A percentile compares a stretch with the other conserved stretches of the same genome.
Conservation (phyloP, 2,888 invertebrate genomes). For the Brachypterus glaber region DNA sequence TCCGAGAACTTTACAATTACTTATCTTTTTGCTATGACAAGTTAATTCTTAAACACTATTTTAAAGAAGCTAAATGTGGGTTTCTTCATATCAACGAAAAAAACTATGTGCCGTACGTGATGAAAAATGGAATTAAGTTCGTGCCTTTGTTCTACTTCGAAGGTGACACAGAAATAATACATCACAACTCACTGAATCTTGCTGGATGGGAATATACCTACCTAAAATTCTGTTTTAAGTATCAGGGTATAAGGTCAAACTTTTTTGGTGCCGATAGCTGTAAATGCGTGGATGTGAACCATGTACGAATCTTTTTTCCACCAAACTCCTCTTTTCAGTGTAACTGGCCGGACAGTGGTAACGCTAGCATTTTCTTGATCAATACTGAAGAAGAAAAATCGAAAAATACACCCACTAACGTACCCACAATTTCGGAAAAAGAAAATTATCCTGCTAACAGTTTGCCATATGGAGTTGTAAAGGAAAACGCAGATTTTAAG, state of each 20-base stretch:
- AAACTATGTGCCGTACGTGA: slow-evolving; percentile 14
- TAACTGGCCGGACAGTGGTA: slow-evolving; percentile 6
- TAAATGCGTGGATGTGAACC: slow-evolving; percentile 10
- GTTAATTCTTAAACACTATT: slow-evolving; percentile 3
- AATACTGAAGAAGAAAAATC: too few species aligned
- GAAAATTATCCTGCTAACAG: too few species aligned
- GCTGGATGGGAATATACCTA: slow-evolving; percentile 15
- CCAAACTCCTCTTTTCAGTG: slow-evolving; percentile 12
- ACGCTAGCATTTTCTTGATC: not conserved
- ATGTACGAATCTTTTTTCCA: slow-evolving; percentile 12
- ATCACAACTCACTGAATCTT: slow-evolving; percentile 8
- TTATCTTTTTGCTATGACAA: slow-evolving; percentile 4
- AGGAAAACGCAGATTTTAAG: too few species aligned
- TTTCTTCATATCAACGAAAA: slow-evolving; percentile 13
- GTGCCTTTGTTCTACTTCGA: slow-evolving; percentile 19
- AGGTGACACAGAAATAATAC: slow-evolving; percentile 11
- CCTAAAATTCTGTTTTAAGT: slow-evolving; percentile 14
- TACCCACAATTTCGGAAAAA: too few species aligned
- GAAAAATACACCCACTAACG: too few species aligned
- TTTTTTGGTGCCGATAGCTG: slow-evolving; percentile 8
- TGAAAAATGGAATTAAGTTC: slow-evolving; percentile 6
- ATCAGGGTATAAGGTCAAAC: slow-evolving; percentile 14
- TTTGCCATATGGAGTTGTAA: too few species aligned
- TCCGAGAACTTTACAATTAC: slow-evolving; percentile 3
- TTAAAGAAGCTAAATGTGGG: slow-evolving; percentile 11